Base-by-base conservation (phyloP, 2,797 vertebrate genomes). In the Semaprochilodus insignis region DNA sequence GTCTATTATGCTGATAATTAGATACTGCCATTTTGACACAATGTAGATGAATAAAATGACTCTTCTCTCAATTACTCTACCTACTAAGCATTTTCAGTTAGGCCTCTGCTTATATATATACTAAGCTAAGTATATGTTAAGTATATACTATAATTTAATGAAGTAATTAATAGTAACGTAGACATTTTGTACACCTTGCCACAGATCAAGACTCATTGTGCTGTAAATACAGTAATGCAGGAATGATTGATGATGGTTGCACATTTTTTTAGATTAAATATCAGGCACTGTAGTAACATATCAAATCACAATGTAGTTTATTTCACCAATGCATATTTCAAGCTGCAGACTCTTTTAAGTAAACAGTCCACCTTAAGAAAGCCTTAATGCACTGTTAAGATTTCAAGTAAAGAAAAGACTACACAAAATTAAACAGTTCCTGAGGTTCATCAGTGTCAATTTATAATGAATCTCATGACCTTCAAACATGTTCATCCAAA, bases 201-300 rank as follows among this genome's bases (percentile, higher is more conserved):
- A 48, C 10, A 48, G 8, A 48, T 48, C 44, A 48, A 11, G 44
- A 48, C 11, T 44, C 1, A 48, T 8, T 48, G 44, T 48, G 44
- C 44, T 48, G 44, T 48, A 48, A 48, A 11, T 48, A 48, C 2
- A 48, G 44, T 48, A 48, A 48, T 11, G 44, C 44, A 48, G 1
- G 5, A 44, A 44, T 44, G 40, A 44, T 44, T 44, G 5, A 25
- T 31, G 27, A 31, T 6, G 25, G 60, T 23, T 31, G 6, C 60
- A 63, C 60, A 63, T 27, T 6, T 17, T 65, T 73, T 80, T 14
- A 23, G 31, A 14, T 79, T 59, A 27, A 59, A 73, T 65, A 13
- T 40, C 59, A 48, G 70, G 15, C 25, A 73, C 57, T 23, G 19
- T 70, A 19, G 36, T 40, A 48, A 40, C 2, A 19, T 13, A 13